Evolutionary conservation across 2,888 invertebrate genomes (phyloP), one percentile per base, ranked within the genome.

Genomic region (Folsomia manolachei): DNA sequence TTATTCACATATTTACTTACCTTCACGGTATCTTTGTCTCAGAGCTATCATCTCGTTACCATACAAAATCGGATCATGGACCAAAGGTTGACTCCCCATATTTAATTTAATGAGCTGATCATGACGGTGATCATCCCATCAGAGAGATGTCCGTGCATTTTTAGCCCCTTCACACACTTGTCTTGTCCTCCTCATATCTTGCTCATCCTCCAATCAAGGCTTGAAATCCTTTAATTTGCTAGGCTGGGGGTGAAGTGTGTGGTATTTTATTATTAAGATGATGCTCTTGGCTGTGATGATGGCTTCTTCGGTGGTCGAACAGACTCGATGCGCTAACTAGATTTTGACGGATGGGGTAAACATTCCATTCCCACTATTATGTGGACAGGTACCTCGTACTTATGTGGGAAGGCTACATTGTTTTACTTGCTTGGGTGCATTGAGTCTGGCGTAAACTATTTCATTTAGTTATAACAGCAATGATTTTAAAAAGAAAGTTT

Each of bases 301-400:
- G 9, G 51, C 65, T 66, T 66, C 65, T 52, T 66, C 65, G 65
- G 65, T 66, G 65, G 65, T 66, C 65, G 65, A 66, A 64, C n/a
- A n/a, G n/a, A n/a, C n/a, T n/a, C n/a, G n/a, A n/a, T n/a, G 21
- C 65, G 19, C 52, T 66, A 66, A 66, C 65, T 27, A 66, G 65
- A 39, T 66, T 66, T 24, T 52, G 52, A 39, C 52, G 52, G 65
- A 63, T 63, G 63, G 27, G 63, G 63, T 63, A 27, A 63, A 63
- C 19, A 62, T 62, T 62, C 62, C 62, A 23, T 62, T 62, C 24
- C 14, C 39, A 39, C 4, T 60, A 9, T 60, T n/a, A n/a, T n/a
- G n/a, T n/a, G n/a, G n/a, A n/a, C n/a, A n/a, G n/a, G n/a, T n/a
- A n/a, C n/a, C n/a, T n/a, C n/a, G n/a, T n/a, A n/a, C n/a, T n/a